Base-by-base conservation (phyloP, 2,113 vertebrate genomes). In the Phycodurus eques region DNA sequence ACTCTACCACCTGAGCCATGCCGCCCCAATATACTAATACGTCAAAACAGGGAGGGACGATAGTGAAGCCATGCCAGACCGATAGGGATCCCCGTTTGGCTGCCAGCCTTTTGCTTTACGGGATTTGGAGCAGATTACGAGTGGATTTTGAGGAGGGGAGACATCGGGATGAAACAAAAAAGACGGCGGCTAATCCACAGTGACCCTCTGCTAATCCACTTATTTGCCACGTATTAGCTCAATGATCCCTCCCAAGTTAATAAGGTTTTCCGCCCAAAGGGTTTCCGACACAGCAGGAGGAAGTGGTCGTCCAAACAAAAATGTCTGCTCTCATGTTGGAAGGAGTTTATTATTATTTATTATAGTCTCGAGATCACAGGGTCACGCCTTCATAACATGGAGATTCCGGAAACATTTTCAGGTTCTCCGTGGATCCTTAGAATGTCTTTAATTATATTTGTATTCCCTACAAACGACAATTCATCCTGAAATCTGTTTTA, bases 171-270 rank as follows among this genome's bases (percentile, higher is more conserved):
- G 56, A 72, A 82, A 86, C 68, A 73, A 75, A 88, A 83, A 78
- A 61, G 59, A 74, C 27, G 20, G 71, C n/a, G 77, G 78, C 78
- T 89, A 88, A 89, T 89, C 88, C 78, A 46, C 1, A 8, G 4
- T 72, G 78, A 83, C 79, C 83, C 76, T 68, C 78, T 2, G 46
- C 42, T 90, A 88, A 90, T 90, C 88, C 80, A 80, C 79, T 88
- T 86, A 90, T 87, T 88, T 80, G 82, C 63, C 76, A 80, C 74
- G 85, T 80, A 85, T 88, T 88, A 87, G 74, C 60, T 31, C n/a
- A 74, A 68, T 20, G 67, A 87, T 87, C 83, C 79, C 43, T 79
- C 77, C 80, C 63, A 60, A 83, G 66, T 84, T 87, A 88, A 85
- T 89, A 22, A 63, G 78, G 67, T 60, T 76, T 65, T 39, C 59